Evolutionary conservation across 2,888 invertebrate genomes (phyloP).

Genomic region (Lymantria monacha): DNA sequence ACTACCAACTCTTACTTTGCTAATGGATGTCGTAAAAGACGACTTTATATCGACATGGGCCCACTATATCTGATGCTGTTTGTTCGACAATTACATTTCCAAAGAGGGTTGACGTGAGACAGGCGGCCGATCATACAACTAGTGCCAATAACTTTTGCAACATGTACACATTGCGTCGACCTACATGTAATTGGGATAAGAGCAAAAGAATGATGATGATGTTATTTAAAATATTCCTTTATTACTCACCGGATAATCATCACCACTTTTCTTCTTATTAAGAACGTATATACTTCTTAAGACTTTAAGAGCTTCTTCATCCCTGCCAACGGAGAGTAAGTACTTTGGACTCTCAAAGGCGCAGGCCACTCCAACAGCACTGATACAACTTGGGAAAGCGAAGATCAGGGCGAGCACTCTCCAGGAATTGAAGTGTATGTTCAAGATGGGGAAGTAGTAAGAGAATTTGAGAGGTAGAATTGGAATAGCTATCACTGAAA

Average conservation of each 20-base stretch:
- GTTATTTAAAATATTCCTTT: background rate
- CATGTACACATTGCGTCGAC: too few relatives aligned
- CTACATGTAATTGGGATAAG: too few relatives aligned
- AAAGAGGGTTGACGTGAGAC: too few relatives aligned
- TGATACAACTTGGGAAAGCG: constrained; percentile 83
- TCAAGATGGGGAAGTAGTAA: constrained; percentile 61
- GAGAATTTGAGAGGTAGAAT: constrained; percentile 83
- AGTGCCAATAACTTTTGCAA: too few relatives aligned
- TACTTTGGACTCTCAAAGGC: constrained; percentile 91
- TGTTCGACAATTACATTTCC: too few relatives aligned
- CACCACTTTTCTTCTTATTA: constrained; percentile 52
- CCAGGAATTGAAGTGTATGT: constrained; percentile 87
- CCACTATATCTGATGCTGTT: too few relatives aligned
- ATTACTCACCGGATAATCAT: constrained; percentile 50
- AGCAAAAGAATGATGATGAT: too few relatives aligned
- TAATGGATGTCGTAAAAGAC: too few relatives aligned
- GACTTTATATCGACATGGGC: too few relatives aligned
- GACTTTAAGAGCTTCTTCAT: constrained; percentile 78
- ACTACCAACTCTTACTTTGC: too few relatives aligned
- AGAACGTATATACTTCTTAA: constrained; percentile 52
- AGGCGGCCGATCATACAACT: too few relatives aligned
- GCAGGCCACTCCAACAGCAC: constrained; percentile 77
- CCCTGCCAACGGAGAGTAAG: constrained; percentile 80
- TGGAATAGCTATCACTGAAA: constrained; percentile 84
- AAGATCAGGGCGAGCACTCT: constrained; percentile 85